phyloP scores from a whole-genome alignment of 2,888 invertebrate genomes.

The Cacoxenus indagator region DNA sequence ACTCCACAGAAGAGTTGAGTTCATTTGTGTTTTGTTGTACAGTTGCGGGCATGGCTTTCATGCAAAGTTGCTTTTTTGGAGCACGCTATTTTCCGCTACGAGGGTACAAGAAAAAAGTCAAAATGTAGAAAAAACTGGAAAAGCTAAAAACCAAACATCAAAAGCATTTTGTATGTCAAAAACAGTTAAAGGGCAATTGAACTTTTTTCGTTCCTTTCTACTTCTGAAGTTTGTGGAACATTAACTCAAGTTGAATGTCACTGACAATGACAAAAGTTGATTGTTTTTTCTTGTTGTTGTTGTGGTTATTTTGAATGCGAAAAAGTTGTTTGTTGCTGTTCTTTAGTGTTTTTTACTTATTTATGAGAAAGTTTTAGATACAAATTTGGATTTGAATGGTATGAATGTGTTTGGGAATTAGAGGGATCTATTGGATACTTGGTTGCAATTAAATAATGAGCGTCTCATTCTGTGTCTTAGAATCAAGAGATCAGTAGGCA shows the following conservation, averaged over 20 bases:
- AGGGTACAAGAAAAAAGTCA: not conserved
- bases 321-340: not conserved
- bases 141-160: not conserved
- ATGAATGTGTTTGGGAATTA: too few relatives aligned
- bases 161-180: not conserved
- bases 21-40: too few relatives aligned
- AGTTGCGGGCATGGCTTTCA: constrained; percentile 34
- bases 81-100: not conserved
- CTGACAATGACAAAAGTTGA: not conserved
- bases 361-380: too few relatives aligned
- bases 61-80: not conserved
- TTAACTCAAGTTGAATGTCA: not conserved
- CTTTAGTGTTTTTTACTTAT: constrained; percentile 3
- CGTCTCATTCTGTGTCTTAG: too few relatives aligned
- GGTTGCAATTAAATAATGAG: too few relatives aligned
- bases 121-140: not conserved
- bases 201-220: not conserved
- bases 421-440: too few relatives aligned
- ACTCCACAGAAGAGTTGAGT: not conserved
- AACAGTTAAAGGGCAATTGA: not conserved
- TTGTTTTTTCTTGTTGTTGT: not conserved
- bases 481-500: too few relatives aligned
- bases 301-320: not conserved
- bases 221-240: not conserved
- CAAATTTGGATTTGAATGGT: too few relatives aligned